phyloP scores from a whole-genome alignment of 2,888 invertebrate genomes.

The Hypercompe scribonia region DNA sequence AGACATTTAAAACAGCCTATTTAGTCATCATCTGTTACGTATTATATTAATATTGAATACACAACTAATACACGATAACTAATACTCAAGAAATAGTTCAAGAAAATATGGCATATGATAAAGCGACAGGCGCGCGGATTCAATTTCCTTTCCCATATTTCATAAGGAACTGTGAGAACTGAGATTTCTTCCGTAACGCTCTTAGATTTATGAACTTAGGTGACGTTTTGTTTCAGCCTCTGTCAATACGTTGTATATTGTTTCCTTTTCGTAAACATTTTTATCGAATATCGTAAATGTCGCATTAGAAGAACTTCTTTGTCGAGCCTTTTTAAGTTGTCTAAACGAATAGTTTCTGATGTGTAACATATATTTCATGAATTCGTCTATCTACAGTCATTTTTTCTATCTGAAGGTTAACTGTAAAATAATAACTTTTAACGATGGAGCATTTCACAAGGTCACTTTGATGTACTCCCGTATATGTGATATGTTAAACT shows the following conservation, averaged over 20 bases:
- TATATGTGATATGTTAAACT: no score
- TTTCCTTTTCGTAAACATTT: not conserved
- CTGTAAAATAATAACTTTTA: no score
- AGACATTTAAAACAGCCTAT: not conserved
- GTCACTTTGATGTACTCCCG: no score
- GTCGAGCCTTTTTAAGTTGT: not conserved
- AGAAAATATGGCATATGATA: slow-evolving; percentile 24
- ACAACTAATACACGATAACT: not conserved
- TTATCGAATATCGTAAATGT: not conserved
- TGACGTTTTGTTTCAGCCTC: slow-evolving; percentile 24
- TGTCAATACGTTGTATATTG: slow-evolving; percentile 11
- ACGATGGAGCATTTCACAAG: no score
- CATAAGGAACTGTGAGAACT: slow-evolving; percentile 49
- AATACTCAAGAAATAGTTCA: not conserved
- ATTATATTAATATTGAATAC: not conserved
- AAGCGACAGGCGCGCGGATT: slow-evolving; percentile 53
- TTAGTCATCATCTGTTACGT: not conserved
- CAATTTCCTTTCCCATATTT: slow-evolving; percentile 65
- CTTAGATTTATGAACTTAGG: slow-evolving; percentile 47
- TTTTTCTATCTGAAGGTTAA: no score
- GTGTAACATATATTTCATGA: no score
- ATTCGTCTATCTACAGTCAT: no score
- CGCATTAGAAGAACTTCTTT: not conserved
- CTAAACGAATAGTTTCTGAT: no score
- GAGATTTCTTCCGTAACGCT: slow-evolving; percentile 49